phyloP scores from a whole-genome alignment of 2,113 vertebrate genomes.

The Puma concolor region DNA sequence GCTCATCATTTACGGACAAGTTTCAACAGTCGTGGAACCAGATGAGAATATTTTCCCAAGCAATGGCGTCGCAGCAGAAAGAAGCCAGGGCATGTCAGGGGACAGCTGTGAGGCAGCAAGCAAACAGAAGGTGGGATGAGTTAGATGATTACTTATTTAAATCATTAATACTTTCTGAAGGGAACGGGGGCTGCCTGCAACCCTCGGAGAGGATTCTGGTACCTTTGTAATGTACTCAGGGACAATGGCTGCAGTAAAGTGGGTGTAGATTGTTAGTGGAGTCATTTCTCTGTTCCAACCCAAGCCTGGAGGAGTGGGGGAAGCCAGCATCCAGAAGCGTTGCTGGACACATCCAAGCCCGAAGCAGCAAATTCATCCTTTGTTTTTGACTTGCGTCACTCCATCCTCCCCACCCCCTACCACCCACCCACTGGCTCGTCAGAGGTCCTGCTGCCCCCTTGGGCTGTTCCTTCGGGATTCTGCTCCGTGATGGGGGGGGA shows the following conservation, averaged over 20 bases:
- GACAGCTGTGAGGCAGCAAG: slow-evolving; percentile 51
- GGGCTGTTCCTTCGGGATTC: background rate
- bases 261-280: background rate
- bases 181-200: background rate
- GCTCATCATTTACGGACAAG: slow-evolving; percentile 84
- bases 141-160: slow-evolving; percentile 65
- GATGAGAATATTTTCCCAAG: slow-evolving; percentile 77
- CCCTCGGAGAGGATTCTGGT: background rate
- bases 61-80: slow-evolving; percentile 57
- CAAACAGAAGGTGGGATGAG: background rate
- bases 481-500: background rate
- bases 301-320: background rate
- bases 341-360: background rate
- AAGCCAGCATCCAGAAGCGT: background rate
- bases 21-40: slow-evolving; percentile 83
- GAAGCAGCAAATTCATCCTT: background rate
- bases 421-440: background rate
- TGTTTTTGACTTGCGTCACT: background rate
- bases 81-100: slow-evolving; percentile 46
- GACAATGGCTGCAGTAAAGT: background rate
- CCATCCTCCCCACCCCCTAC: background rate
- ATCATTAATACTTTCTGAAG: slow-evolving; percentile 1
- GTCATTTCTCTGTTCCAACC: background rate
- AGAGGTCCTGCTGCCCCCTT: background rate
- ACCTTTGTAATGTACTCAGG: background rate